Conservation (phyloP, 2,113 vertebrate species). For the Cyanistes caeruleus region DNA sequence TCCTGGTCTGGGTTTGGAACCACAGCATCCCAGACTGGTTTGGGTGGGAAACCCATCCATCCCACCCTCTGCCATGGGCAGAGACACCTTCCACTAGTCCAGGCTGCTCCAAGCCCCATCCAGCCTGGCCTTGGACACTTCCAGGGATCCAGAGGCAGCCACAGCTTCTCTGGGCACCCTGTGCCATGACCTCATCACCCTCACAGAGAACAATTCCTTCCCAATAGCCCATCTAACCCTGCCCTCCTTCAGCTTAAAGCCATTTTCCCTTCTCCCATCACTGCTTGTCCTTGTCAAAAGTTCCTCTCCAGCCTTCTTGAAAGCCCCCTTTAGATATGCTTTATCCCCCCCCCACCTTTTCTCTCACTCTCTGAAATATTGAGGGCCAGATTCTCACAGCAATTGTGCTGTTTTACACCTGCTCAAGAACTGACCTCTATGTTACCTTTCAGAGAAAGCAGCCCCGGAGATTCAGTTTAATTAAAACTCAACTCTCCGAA, state of each 20-base stretch:
- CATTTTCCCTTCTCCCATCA: not conserved
- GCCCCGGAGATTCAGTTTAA: not conserved
- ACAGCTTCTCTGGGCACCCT: not conserved
- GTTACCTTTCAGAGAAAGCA: not conserved
- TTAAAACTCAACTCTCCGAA: not conserved
- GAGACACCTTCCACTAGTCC: rapidly evolving
- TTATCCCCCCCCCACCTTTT: rapidly evolving
- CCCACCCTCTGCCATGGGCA: no score
- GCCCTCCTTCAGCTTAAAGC: not conserved
- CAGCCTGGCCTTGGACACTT: rapidly evolving
- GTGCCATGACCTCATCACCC: rapidly evolving
- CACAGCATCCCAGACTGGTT: not conserved
- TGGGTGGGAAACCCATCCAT: not conserved
- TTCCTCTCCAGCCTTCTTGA: not conserved
- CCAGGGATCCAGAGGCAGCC: not conserved
- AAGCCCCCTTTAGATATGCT: not conserved
- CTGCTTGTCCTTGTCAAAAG: not conserved
- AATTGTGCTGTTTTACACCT: not conserved
- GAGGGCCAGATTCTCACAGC: not conserved
- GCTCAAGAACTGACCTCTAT: not conserved
- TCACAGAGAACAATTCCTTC: not conserved
- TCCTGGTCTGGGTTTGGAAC: not conserved
- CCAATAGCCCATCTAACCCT: not conserved
- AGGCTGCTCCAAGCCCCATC: rapidly evolving
- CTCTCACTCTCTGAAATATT: not conserved